Evolutionary conservation across 1,140 invertebrate genomes (phyloP).

Genomic region (Homalodisca vitripennis): DNA sequence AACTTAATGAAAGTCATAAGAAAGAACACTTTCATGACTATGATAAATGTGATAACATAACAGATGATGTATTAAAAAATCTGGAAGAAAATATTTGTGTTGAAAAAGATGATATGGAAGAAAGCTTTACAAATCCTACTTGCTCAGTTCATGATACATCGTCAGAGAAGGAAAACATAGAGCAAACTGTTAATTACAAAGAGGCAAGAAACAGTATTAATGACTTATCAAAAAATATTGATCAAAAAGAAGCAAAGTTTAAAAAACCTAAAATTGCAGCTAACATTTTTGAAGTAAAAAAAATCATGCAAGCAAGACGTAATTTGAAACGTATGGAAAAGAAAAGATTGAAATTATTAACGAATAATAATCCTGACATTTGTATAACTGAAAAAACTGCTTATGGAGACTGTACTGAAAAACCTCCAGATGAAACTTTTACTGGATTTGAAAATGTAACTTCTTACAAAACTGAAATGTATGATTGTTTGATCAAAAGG

Average conservation of each 20-base stretch:
- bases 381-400: not conserved
- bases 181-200: not conserved
- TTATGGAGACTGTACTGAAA: not conserved
- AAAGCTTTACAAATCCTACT: not conserved
- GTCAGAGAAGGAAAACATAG: not conserved
- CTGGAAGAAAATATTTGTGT: not conserved
- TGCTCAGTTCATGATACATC: not conserved
- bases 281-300: conserved; percentile 39
- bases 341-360: not conserved
- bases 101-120: not conserved
- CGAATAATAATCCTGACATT: not conserved
- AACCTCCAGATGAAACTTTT: not conserved
- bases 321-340: conserved; percentile 12
- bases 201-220: not conserved
- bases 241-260: conserved; percentile 21
- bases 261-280: conserved; percentile 42
- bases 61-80: no score
- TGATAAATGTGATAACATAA: no score
- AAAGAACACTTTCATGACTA: no score
- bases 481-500: not conserved
- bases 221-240: not conserved
- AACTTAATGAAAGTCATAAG: no score
- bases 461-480: not conserved
- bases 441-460: not conserved
- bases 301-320: conserved; percentile 36